Evolutionary conservation across 2,888 invertebrate species (phyloP).

Genomic region (Mythimna vitellina): DNA sequence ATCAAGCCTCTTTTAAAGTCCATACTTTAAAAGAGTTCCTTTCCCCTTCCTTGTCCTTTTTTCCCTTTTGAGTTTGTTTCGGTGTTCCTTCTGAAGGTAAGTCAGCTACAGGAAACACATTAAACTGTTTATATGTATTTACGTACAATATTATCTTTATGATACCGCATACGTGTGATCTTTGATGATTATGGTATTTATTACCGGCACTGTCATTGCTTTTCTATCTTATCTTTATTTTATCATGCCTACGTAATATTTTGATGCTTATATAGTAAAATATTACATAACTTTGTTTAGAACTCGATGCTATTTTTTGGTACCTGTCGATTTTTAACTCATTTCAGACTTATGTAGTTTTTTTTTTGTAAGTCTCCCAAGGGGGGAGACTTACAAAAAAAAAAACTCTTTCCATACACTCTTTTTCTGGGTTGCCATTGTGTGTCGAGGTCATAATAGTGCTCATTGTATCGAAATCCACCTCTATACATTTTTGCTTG

Average conservation of each 20-base stretch:
- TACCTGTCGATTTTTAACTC: background rate
- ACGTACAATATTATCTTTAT: too few species aligned
- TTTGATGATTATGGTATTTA: background rate
- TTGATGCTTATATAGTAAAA: background rate
- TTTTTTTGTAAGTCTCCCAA: background rate
- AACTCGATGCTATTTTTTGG: background rate
- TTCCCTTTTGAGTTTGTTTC: too few species aligned
- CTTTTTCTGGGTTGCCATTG: background rate
- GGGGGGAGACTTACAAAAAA: too few species aligned
- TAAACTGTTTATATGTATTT: too few species aligned
- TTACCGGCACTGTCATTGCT: background rate
- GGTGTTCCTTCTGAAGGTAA: too few species aligned
- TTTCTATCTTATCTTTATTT: conserved; percentile 5
- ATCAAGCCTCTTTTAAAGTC: too few species aligned
- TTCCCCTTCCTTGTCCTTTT: too few species aligned
- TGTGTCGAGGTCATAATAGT: background rate
- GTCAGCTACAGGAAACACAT: too few species aligned
- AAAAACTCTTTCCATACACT: background rate
- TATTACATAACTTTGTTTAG: background rate
- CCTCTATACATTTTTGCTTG: too few species aligned
- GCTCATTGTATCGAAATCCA: background rate
- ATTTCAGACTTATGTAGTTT: background rate
- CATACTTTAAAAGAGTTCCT: too few species aligned
- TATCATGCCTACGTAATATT: background rate
- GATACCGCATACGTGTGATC: background rate